Evolutionary conservation across 1,140 invertebrate genomes (phyloP).

Genomic region (Sitobion miscanthi): DNA sequence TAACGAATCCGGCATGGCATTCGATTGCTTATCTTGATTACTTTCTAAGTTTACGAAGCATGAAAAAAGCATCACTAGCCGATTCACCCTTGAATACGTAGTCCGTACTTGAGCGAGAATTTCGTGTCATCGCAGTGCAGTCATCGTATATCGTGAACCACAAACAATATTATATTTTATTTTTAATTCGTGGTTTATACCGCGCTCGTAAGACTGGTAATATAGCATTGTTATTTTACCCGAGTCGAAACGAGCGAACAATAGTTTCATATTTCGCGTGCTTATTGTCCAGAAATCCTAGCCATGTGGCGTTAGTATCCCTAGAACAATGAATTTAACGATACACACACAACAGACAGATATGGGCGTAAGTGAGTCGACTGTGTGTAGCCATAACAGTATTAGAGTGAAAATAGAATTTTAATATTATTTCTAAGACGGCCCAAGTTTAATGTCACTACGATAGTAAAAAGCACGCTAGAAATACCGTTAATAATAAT

Average conservation of each 20-base stretch:
- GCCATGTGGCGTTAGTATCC: neutral
- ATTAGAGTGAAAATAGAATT: neutral
- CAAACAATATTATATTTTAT: neutral
- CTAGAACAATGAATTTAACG: neutral
- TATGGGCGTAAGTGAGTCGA: neutral
- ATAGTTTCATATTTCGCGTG: neutral
- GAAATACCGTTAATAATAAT: neutral
- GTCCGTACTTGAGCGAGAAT: neutral
- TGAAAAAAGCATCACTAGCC: neutral
- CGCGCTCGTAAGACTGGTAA: neutral
- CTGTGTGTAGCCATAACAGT: neutral
- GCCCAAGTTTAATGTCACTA: neutral
- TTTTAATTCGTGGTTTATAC: neutral
- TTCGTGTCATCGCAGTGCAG: neutral
- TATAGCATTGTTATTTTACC: neutral
- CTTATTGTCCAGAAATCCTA: neutral
- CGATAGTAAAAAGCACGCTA: no score
- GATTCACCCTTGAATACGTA: neutral
- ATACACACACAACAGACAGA: neutral
- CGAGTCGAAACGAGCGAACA: neutral
- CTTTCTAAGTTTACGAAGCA: conserved; percentile 14
- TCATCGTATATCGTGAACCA: neutral
- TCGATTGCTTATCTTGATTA: conserved; percentile 35
- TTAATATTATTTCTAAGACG: neutral
- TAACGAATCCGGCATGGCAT: neutral